Conservation (phyloP, 2,113 vertebrate genomes). For the Bathybates hornii region DNA sequence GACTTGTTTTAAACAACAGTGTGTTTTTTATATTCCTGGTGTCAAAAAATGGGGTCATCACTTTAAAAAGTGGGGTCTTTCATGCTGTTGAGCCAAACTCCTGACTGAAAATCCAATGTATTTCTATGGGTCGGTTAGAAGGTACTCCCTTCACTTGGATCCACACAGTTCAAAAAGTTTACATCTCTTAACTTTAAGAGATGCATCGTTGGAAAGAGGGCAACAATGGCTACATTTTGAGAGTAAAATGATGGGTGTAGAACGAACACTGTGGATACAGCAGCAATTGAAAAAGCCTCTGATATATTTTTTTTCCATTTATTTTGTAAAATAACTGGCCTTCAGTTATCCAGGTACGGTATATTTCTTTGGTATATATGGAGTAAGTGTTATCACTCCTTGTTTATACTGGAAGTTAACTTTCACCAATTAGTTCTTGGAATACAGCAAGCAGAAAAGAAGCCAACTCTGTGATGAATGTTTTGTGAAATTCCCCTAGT, state of each 20-base stretch:
- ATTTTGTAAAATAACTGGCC: not conserved
- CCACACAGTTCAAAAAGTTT: not conserved
- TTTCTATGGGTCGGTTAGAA: not conserved
- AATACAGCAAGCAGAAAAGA: not conserved
- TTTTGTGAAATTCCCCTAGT: not conserved
- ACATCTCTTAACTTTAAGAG: not conserved
- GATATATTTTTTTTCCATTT: not conserved
- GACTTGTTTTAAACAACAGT: not conserved
- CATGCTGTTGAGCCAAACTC: not conserved
- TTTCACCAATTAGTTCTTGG: not conserved
- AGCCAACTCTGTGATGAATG: not conserved
- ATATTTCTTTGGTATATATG: not conserved
- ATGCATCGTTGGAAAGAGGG: not conserved
- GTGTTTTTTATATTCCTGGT: not conserved
- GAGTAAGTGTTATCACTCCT: not conserved
- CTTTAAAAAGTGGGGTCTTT: not conserved
- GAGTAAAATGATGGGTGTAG: not conserved
- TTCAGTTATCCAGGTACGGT: not conserved
- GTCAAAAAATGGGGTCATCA: not conserved
- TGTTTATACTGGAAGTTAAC: not conserved
- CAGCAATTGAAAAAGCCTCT: not conserved
- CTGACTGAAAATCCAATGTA: not conserved
- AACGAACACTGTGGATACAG: not conserved
- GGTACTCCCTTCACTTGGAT: not conserved
- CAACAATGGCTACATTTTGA: not conserved